Base-by-base conservation (phyloP, 2,113 vertebrate species). In the Lichenostomus cassidix region DNA sequence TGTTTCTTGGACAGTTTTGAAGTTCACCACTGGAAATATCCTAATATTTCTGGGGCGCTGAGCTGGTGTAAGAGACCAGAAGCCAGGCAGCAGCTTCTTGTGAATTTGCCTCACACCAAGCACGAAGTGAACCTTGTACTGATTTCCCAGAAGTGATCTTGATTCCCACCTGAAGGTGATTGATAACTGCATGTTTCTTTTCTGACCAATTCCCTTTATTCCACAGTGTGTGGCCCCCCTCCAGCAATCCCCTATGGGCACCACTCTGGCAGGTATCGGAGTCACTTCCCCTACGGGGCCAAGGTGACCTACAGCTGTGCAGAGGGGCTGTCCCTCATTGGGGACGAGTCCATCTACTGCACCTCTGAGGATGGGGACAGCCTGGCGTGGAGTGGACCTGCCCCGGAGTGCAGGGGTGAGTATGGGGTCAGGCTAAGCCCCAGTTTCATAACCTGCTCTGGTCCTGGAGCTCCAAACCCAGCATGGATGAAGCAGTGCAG, bases 241-340 rank as follows among this genome's bases (percentile, higher is more conserved):
- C 92, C 96, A 0, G 0, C 2, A 2, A 41, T 28, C 37, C 0
- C 17, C 65, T 9, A 12, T 0, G 96, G 94, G 49, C 4, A 24
- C 49, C 58, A 83, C 85, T 65, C 75, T 1, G 64, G 16, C 23
- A 2, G 1, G 4, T 1, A 5, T 0, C 0, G 0, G 11, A 5
- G 18, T 21, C 13, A 65, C 22, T 95, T 92, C 12, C 11, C 31
- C 33, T 96, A 96, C 0, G 91, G 91, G 3, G 1, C 82, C 2
- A 4, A 35, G 8, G 93, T 95, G 35, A 92, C 20, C 1, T 96
- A 96, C 82, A 64, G 21, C 29, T 95, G 95, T 2, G 21, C 0
- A 0, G 13, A 63, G 44, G 95, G 95, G 3, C 73, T 95, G 74
- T 93, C 95, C 73, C 93, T 96, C 25, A 9, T 96, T 0, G 95